Percentiles rank a stretch among this genome's conserved stretches.
These are phyloP conservation scores for Polypedilum pembai DNA, from an alignment of 1,140 invertebrate species.

Conservation along the genomic window DNA sequence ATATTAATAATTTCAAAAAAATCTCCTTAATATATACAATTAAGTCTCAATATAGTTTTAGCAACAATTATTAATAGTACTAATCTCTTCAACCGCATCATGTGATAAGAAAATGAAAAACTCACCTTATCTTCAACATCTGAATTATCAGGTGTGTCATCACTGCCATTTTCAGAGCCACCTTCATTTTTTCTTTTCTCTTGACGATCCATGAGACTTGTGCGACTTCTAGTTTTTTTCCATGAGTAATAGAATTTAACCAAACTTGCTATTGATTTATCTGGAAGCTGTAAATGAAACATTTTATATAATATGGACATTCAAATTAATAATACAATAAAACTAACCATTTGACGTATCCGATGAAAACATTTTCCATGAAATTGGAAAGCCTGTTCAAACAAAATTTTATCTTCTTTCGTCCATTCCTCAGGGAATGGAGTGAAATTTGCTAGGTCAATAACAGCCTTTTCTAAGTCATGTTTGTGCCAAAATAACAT, in stretches of 20 bases:
- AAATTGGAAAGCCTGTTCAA: constrained; percentile 97
- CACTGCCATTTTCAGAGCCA: constrained; percentile 66
- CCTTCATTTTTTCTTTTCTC: constrained; percentile 54
- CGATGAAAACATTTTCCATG: constrained; percentile 97
- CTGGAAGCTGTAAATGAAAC: constrained; percentile 65
- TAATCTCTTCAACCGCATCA: background rate
- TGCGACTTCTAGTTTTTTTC: constrained; percentile 90
- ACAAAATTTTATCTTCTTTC: constrained; percentile 94
- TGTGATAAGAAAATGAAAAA: constrained; percentile 32
- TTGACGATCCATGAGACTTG: constrained; percentile 80
- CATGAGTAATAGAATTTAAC: constrained; percentile 98
- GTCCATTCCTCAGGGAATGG: constrained; percentile 98
- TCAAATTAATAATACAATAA: background rate
- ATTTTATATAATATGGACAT: constrained; percentile 32
- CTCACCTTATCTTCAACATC: constrained; percentile 85
- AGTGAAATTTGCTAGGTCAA: constrained; percentile 93
- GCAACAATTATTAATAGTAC: constrained; percentile 18
- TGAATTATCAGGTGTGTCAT: constrained; percentile 76
- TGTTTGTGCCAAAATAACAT: constrained; percentile 99
- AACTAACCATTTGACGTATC: constrained; percentile 89
- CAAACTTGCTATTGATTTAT: constrained; percentile 91
- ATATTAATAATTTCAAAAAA: background rate
- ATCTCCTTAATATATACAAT: background rate
- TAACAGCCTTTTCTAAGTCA: constrained; percentile 82
- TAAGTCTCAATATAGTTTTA: background rate